A percentile compares a stretch with the other conserved stretches of the same genome.
Evolutionary conservation across 2,113 vertebrate genomes (phyloP).

Genomic region (Myrmecobius fasciatus): DNA sequence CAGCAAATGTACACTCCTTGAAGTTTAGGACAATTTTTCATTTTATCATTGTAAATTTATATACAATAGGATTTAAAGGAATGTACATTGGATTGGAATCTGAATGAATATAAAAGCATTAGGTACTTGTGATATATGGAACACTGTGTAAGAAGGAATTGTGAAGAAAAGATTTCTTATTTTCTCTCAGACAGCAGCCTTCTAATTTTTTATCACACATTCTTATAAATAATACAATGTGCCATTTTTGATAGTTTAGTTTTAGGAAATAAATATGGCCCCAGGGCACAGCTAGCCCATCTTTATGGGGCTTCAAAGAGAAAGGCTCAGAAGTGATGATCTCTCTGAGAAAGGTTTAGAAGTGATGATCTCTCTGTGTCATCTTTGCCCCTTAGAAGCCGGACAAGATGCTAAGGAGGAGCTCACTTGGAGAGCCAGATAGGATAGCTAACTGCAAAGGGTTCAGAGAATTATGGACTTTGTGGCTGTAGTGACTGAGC

Average conservation of each 20-base stretch:
- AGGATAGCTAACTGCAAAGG: not conserved
- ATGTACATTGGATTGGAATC: not conserved
- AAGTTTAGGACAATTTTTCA: not conserved
- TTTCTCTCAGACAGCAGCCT: slow-evolving; percentile 29
- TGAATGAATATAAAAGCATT: not conserved
- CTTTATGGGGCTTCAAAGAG: not conserved
- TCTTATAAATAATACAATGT: slow-evolving; percentile 41
- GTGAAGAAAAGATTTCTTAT: slow-evolving; percentile 43
- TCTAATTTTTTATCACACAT: not conserved
- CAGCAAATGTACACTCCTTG: not conserved
- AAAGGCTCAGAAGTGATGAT: not conserved
- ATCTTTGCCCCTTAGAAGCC: not conserved
- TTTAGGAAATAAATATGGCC: not conserved
- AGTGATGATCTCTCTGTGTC: no score
- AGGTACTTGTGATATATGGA: not conserved
- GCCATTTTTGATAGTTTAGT: slow-evolving; percentile 21
- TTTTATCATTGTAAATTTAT: not conserved
- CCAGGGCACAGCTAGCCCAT: not conserved
- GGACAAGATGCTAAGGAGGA: not conserved
- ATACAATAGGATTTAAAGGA: not conserved
- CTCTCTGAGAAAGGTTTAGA: not conserved
- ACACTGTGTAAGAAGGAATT: not conserved
- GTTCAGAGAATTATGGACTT: not conserved
- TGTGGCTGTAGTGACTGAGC: fast-evolving
- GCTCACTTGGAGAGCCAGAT: fast-evolving